phyloP scores from a whole-genome alignment of 2,888 invertebrate species.

The Polymixis flavicincta region DNA sequence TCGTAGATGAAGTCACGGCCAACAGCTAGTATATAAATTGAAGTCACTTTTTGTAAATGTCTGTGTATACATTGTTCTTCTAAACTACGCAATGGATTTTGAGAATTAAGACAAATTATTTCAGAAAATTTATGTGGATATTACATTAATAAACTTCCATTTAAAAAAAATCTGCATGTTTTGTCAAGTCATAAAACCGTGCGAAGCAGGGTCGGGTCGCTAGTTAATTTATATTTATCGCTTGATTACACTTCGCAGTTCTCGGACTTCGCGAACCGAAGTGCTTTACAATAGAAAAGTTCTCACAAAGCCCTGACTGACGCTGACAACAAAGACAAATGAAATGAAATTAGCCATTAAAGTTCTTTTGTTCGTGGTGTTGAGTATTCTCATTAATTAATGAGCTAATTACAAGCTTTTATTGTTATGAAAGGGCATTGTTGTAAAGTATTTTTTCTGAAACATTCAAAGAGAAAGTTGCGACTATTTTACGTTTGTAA shows the following conservation, averaged over 20 bases:
- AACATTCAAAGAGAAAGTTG: conserved; percentile 7
- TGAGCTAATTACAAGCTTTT: conserved; percentile 45
- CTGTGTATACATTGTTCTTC: too few species aligned
- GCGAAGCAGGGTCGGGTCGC: too few species aligned
- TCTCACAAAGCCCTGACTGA: conserved; percentile 65
- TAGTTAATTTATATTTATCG: conserved; percentile 33
- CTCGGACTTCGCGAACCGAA: conserved; percentile 52
- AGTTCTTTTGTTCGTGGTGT: conserved; percentile 45
- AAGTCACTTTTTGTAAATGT: too few species aligned
- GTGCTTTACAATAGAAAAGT: conserved; percentile 72
- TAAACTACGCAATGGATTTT: too few species aligned
- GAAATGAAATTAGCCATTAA: conserved; percentile 60
- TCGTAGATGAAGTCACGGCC: too few species aligned
- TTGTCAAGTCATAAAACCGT: too few species aligned
- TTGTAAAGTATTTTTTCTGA: conserved; percentile 4
- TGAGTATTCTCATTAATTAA: conserved; percentile 36
- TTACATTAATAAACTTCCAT: too few species aligned
- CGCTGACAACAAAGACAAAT: conserved; percentile 57
- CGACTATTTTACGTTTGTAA: conserved; percentile 10
- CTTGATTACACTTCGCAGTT: conserved; percentile 42
- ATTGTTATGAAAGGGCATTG: conserved; percentile 35
- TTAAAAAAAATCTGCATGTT: too few species aligned
- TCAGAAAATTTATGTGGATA: too few species aligned
- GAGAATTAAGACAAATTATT: too few species aligned
- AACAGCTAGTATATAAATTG: too few species aligned